Percentiles rank a stretch among this genome's conserved stretches.
Evolutionary conservation across 2,113 vertebrate genomes (phyloP).

Genomic region (Aptenodytes patagonicus): DNA sequence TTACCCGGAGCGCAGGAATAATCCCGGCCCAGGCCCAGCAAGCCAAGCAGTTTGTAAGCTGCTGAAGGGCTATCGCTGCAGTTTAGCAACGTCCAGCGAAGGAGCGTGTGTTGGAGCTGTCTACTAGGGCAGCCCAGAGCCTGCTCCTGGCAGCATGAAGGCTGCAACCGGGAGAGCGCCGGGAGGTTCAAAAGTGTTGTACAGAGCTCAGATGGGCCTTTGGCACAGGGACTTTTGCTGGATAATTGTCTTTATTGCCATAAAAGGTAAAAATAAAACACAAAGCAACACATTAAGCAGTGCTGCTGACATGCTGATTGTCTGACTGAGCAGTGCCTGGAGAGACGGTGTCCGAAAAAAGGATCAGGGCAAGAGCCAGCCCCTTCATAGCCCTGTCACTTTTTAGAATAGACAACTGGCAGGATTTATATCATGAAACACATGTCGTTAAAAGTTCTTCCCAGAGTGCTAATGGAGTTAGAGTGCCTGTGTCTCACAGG

Average conservation of each 20-base stretch:
- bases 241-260: not conserved
- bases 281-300: not conserved
- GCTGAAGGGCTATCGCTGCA: accelerated
- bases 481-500: not conserved
- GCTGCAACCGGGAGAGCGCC: accelerated
- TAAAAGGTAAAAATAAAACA: not conserved
- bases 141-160: not conserved
- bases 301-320: not conserved
- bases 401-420: not conserved
- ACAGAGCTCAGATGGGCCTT: not conserved
- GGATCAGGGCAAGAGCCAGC: not conserved
- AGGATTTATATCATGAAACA: not conserved
- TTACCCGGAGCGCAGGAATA: accelerated
- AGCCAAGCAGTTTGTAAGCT: accelerated
- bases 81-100: accelerated
- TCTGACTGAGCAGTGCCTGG: not conserved
- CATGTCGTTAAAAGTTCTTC: not conserved
- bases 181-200: not conserved
- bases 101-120: not conserved
- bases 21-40: not conserved
- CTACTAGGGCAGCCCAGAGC: not conserved
- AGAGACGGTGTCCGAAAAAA: not conserved
- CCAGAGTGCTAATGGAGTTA: too few relatives aligned
- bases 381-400: not conserved
- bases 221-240: not conserved